phyloP scores from a whole-genome alignment of 2,113 vertebrate species.

The Anguilla japonica region DNA sequence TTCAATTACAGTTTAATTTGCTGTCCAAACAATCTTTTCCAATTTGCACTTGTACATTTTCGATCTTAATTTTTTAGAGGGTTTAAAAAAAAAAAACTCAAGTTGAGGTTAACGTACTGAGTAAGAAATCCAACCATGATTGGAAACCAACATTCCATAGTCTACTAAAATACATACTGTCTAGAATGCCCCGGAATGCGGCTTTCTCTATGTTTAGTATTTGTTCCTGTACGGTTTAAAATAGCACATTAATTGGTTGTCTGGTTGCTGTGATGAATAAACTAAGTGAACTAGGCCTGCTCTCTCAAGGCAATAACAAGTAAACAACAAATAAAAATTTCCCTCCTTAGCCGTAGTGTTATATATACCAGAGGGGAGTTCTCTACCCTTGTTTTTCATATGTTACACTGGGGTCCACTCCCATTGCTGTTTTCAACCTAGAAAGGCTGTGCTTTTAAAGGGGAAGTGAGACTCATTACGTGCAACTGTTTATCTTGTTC shows the following conservation, averaged over 20 bases:
- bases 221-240: conserved; percentile 2
- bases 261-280: conserved; percentile 41
- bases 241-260: conserved; percentile 31
- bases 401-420: background rate
- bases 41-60: no score
- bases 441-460: background rate
- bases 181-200: no score
- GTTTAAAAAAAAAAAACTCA: no score
- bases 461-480: background rate
- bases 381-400: background rate
- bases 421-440: background rate
- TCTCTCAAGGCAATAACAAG: no score
- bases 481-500: background rate
- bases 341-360: background rate
- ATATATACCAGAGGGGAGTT: background rate
- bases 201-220: conserved; percentile 14
- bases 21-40: no score
- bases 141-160: no score
- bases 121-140: no score
- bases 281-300: background rate
- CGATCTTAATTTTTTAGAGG: no score
- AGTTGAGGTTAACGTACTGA: no score
- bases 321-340: no score
- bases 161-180: no score
- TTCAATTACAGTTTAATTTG: no score